These are phyloP conservation scores for Fissipunctia ypsillon DNA, from an alignment of 2,888 invertebrate genomes.

Conservation along the genomic window DNA sequence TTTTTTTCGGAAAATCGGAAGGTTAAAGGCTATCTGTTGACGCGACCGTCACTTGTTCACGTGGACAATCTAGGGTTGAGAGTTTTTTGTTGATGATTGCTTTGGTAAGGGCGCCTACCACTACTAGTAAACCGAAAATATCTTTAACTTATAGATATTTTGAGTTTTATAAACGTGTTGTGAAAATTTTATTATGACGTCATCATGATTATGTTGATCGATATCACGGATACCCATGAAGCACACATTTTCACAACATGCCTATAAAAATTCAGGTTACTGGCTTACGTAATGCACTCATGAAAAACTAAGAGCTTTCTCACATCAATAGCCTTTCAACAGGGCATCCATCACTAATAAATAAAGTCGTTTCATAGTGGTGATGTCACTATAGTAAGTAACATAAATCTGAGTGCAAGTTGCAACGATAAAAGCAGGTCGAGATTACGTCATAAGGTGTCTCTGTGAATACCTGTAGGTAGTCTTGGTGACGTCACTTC, in stretches of 20 bases:
- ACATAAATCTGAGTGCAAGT: conserved; percentile 72
- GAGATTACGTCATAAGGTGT: conserved; percentile 40
- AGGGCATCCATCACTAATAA: conserved; percentile 76
- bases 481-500: conserved; percentile 16
- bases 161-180: no score
- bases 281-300: conserved; percentile 57
- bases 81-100: neutral
- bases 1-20: neutral
- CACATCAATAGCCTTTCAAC: conserved; percentile 77
- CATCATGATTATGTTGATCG: no score
- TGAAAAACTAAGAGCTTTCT: conserved; percentile 68
- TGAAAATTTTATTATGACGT: no score
- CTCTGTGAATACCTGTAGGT: neutral
- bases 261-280: conserved; percentile 48
- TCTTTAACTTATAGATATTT: no score
- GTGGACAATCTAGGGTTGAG: neutral
- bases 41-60: neutral
- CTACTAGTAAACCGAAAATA: neutral
- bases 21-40: neutral
- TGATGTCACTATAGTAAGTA: conserved; percentile 74
- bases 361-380: conserved; percentile 74
- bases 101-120: neutral
- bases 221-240: no score
- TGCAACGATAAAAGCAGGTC: conserved; percentile 53
- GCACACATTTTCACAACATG: conserved; percentile 34